Base-by-base conservation (phyloP, 2,113 vertebrate species). In the Edolisoma coerulescens region DNA sequence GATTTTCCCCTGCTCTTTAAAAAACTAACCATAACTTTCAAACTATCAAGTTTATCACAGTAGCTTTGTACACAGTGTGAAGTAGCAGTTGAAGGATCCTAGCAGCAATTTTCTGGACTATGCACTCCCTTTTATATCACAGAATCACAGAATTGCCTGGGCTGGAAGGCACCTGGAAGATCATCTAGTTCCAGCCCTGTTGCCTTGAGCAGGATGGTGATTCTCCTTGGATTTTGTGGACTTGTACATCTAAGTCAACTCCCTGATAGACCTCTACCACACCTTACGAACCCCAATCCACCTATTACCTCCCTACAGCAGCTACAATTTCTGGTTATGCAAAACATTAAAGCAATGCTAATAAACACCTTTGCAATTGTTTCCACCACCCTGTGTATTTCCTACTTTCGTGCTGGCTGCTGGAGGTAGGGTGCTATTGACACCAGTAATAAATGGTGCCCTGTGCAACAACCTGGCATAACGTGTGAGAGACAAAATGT, bases 361-460 rank as follows among this genome's bases (percentile, higher is more conserved):
- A 61, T 13, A 59, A 77, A 21, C 10, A 41, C 2, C 7, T 75
- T 68, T 76, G 13, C 22, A 47, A 21, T 42, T 57, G 3, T 75
- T 94, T 65, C n/a, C 28, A 49, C 15, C 4, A 30, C 8, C 6
- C 14, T 20, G 0, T 21, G 14, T 39, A 41, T n/a, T 64, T 92
- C 13, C 13, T 53, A 5, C 15, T 64, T 70, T 39, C n/a, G 6
- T 37, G 22, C 6, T n/a, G 67, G 10, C n/a, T 68, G n/a, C 54
- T 2, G 1, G 13, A 13, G 39, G 15, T 16, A 65, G 35, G 39
- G 8, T 0, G 2, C 32, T 75, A 4, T 18, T 85, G 59, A 35
- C 50, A 30, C 5, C 13, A 18, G 10, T 47, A 73, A 42, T 35
- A 70, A 89, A 61, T 15, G 3, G 7, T 39, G 28, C 12, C 26